Conservation (phyloP, 1,140 invertebrate species). For the Camponotus pennsylvanicus region DNA sequence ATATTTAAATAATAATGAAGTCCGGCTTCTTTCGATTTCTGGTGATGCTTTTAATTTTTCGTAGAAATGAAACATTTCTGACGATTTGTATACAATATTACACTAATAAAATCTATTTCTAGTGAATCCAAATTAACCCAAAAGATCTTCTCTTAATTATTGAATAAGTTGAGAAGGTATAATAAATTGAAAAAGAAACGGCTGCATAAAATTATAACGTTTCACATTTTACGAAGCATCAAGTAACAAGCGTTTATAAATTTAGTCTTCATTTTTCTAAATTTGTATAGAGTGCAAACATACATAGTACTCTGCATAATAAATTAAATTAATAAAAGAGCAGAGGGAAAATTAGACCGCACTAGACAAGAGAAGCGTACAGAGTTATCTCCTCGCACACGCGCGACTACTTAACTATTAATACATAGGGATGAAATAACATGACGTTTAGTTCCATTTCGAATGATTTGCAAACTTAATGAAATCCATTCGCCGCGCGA, state of each 20-base stretch:
- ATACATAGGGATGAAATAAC: conserved; percentile 27
- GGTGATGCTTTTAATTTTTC: conserved; percentile 20
- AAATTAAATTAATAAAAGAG: background rate
- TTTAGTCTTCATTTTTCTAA: background rate
- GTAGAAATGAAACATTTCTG: background rate
- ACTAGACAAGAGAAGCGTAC: background rate
- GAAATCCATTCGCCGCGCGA: conserved; percentile 54
- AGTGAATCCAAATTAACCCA: background rate
- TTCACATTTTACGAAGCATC: background rate
- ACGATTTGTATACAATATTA: background rate
- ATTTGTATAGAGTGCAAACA: background rate
- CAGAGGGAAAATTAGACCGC: background rate
- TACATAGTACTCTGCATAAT: background rate
- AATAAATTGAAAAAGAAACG: background rate
- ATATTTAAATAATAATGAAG: conserved; percentile 15
- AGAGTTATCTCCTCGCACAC: conserved; percentile 4
- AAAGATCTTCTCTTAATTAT: background rate
- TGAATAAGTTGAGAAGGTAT: background rate
- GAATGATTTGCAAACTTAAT: conserved; percentile 56
- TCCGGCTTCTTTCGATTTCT: background rate
- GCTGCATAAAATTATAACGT: background rate
- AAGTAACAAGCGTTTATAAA: no score
- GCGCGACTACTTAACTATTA: conserved; percentile 23
- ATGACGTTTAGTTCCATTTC: conserved; percentile 35
- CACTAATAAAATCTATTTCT: background rate